Conservation (phyloP, 2,113 vertebrate species). For the Ailuropoda melanoleuca region DNA sequence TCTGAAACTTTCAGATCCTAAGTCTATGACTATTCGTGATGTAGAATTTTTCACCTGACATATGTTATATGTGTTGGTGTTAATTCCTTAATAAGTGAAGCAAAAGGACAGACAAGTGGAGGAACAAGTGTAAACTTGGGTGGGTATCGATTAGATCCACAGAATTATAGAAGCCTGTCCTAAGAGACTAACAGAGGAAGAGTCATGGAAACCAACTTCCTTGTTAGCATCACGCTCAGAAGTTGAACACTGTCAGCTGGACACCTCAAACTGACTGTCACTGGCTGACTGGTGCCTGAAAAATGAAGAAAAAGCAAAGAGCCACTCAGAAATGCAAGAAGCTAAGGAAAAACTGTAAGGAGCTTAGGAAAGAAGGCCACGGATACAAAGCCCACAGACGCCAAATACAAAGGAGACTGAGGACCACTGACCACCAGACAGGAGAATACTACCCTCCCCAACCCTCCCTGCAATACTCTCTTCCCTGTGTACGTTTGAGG, state of each 20-base stretch:
- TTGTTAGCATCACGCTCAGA: not conserved
- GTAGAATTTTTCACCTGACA: not conserved
- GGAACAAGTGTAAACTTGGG: not conserved
- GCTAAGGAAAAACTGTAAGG: not conserved
- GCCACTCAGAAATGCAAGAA: conserved; percentile 4
- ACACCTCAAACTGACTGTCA: not conserved
- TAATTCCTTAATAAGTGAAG: not conserved
- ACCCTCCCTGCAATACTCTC: not conserved
- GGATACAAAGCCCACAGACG: not conserved
- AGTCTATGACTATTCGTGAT: not conserved
- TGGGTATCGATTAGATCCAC: not conserved
- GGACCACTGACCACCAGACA: not conserved
- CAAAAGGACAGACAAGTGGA: not conserved
- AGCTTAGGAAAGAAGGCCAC: not conserved
- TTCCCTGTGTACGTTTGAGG: not conserved
- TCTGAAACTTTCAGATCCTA: conserved; percentile 55
- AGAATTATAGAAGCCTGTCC: not conserved
- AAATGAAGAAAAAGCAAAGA: not conserved
- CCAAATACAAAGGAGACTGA: not conserved
- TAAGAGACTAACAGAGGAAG: not conserved
- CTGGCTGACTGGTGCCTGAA: not conserved
- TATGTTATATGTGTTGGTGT: not conserved
- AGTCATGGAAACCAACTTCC: not conserved
- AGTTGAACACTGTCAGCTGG: not conserved
- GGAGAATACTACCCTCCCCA: not conserved